Evolutionary conservation across 2,113 vertebrate genomes (phyloP), one percentile per base, ranked within the genome.

Genomic region (Ramphastos sulfuratus): DNA sequence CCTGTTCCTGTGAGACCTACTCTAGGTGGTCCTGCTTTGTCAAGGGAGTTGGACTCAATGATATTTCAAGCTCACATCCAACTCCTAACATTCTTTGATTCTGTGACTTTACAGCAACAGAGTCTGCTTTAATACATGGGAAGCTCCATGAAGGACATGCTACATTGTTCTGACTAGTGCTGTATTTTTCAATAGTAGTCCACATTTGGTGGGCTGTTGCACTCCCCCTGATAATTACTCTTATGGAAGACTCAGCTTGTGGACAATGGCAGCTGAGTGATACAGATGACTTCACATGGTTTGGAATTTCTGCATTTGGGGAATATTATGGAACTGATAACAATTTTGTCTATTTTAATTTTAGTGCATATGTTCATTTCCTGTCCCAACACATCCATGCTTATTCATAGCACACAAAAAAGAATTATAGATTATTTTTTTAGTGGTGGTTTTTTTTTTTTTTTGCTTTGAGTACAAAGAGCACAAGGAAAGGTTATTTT

Each of bases 281-380:
- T 72, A 52, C 69, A 89, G 83, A 96, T 97, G 94, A 96, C 88
- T 87, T 93, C 94, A 94, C 86, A 89, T 87, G 97, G 94, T 96
- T 97, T 96, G 97, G 88, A 95, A 93, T 94, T 95, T 95, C 94
- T 96, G 80, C 67, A 92, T 97, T 97, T 98, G 96, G 97, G 92
- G 95, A 93, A 87, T 93, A 96, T 85, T 92, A 87, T 11, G 31
- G 85, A 86, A 96, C 92, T 96, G 92, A 95, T 94, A 96, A 93
- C 79, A 97, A 97, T 94, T 96, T 96, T 71, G 69, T 94, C 79
- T 85, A 85, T 95, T 85, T 97, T 95, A 96, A 97, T 96, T 91
- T 90, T 87, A 92, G 87, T 94, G 90, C 91, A 87, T 96, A 87
- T 94, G 87, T 96, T 76, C 28, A 59, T 93, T 95, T 97, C 93